Base-by-base conservation (phyloP, 2,797 vertebrate species). In the Enteromius thamalakanensis region DNA sequence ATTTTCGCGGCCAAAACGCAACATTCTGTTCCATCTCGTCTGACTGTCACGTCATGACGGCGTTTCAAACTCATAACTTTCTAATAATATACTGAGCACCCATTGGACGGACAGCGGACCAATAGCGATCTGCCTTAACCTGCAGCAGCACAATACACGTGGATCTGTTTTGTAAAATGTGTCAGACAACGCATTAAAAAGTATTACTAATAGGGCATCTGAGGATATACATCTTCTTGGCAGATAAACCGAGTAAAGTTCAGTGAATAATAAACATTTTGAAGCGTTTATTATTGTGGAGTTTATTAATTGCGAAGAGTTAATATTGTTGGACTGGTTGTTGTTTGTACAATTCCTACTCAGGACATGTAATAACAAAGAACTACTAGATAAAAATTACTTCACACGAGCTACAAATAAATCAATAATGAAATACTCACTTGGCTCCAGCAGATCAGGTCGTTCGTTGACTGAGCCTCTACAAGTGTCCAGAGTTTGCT, bases 401-500 rank as follows among this genome's bases (percentile, higher is more conserved):
- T 1, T 37, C 6, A 53, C 8, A 17, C 29, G 40, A 5, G 55
- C 14, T 82, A n/a, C 2, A 68, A 68, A 32, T n/a, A 53, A 53
- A 75, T 53, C 2, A 8, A 8, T 19, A 1, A 72, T 15, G 23
- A 77, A 47, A 21, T 58, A 89, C 89, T 90, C 64, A 90, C 89
- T 58, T 83, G 78, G 32, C 86, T 89, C 88, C 89, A 90, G 76
- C 79, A 82, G 68, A 90, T 87, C 1, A 90, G 68, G 7, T 88
- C 70, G 84, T 88, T 86, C 9, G 84, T 88, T 19, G 80, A 70
- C 62, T 60, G 40, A 47, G 87, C 88, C 6, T 87, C 89, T 9
- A 87, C 85, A 60, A 90, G 78, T 29, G 88, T 77, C 88, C 87
- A 90, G 37, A 90, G 84, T 85, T 90, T 90, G 82, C 69, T 87